A percentile compares a stretch with the other conserved stretches of the same genome.
phyloP scores from a whole-genome alignment of 2,797 vertebrate species.

The Melanotaenia trifasciata region DNA sequence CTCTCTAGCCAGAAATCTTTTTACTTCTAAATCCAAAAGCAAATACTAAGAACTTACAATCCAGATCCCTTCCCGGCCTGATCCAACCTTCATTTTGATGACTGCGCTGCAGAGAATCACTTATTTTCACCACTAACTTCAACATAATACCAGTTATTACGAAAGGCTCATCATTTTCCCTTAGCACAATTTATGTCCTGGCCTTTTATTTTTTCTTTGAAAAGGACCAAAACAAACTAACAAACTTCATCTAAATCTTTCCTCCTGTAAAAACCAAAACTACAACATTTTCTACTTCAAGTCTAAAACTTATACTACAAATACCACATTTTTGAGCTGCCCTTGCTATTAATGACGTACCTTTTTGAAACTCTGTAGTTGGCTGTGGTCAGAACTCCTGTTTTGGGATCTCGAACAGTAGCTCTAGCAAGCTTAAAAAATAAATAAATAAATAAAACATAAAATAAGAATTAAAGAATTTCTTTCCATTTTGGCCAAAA shows the following conservation, averaged over 20 bases:
- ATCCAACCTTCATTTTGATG: not conserved
- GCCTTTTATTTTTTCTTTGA: not conserved
- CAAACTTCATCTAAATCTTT: too few relatives aligned
- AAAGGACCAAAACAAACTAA: too few relatives aligned
- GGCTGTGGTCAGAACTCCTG: slow-evolving; percentile 94
- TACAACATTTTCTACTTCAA: not conserved
- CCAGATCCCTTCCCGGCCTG: not conserved
- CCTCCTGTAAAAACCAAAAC: too few relatives aligned
- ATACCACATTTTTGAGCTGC: too few relatives aligned
- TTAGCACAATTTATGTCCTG: not conserved
- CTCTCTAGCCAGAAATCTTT: not conserved
- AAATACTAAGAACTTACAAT: not conserved
- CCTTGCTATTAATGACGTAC: slow-evolving; percentile 72
- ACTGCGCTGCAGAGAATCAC: not conserved
- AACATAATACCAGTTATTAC: not conserved
- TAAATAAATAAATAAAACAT: slow-evolving; percentile 14
- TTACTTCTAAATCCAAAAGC: not conserved
- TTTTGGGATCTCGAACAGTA: slow-evolving; percentile 96
- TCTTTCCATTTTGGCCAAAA: not conserved
- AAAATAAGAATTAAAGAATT: not conserved
- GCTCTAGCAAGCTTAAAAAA: slow-evolving; percentile 90
- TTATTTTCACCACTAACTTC: not conserved
- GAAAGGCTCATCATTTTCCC: not conserved
- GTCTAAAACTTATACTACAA: too few relatives aligned
- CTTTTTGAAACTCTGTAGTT: slow-evolving; percentile 98